Conservation (phyloP, 2,797 vertebrate species). For the Cetoscarus ocellatus region DNA sequence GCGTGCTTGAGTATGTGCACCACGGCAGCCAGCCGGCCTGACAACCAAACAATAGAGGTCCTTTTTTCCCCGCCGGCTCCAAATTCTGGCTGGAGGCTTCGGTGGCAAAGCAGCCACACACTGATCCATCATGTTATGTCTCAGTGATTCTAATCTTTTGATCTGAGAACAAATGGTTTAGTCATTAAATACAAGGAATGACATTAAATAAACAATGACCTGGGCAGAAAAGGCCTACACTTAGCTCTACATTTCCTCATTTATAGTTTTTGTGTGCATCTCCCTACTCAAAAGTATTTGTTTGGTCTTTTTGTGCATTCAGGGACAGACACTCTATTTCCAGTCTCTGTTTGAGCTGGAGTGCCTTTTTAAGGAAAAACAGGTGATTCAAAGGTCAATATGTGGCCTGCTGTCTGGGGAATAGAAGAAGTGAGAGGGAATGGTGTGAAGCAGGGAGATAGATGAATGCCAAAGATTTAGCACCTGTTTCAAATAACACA, state of each 20-base stretch:
- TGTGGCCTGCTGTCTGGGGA: conserved; percentile 50
- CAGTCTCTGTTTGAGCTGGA: conserved; percentile 35
- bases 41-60: conserved; percentile 63
- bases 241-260: conserved; percentile 30
- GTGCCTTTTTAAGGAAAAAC: conserved; percentile 26
- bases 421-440: conserved; percentile 16
- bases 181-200: conserved; percentile 58
- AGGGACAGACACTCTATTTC: conserved; percentile 26
- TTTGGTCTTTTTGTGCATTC: conserved; percentile 7
- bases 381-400: conserved; percentile 61
- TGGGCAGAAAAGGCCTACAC: not conserved
- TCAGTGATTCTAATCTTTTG: conserved; percentile 62
- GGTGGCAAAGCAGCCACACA: conserved; percentile 40
- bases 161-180: conserved; percentile 65
- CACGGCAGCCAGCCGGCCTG: conserved; percentile 55
- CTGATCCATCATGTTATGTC: conserved; percentile 62
- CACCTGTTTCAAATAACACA: conserved; percentile 26
- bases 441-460: not conserved
- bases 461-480: conserved; percentile 21
- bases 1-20: conserved; percentile 48
- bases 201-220: conserved; percentile 33
- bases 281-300: conserved; percentile 4
- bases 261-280: conserved; percentile 11
- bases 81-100: conserved; percentile 44
- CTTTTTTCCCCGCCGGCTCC: conserved; percentile 55